These are phyloP conservation scores for Orthonevra nobilis DNA, from an alignment of 2,888 invertebrate genomes.

Conservation along the genomic window DNA sequence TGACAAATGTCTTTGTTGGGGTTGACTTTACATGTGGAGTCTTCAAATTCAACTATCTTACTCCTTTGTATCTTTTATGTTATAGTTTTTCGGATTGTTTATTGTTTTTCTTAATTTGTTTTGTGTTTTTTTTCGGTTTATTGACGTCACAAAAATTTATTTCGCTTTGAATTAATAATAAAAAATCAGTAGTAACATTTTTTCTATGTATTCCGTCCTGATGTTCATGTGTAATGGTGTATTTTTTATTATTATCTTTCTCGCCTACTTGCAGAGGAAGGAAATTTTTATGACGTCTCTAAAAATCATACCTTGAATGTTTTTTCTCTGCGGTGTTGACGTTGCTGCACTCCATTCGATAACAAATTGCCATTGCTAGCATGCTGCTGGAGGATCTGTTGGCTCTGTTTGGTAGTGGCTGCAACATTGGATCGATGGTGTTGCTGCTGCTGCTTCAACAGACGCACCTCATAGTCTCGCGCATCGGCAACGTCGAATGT, in stretches of 20 bases:
- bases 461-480: slow-evolving; percentile 78
- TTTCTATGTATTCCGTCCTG: slow-evolving; percentile 39
- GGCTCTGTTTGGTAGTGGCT: slow-evolving; percentile 70
- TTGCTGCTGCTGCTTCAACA: slow-evolving; percentile 78
- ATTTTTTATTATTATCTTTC: slow-evolving; percentile 70
- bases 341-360: slow-evolving; percentile 72
- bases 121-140: slow-evolving; percentile 74
- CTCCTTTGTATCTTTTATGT: no score
- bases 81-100: no score
- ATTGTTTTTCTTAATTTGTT: slow-evolving; percentile 48
- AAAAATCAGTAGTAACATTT: slow-evolving; percentile 72
- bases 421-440: slow-evolving; percentile 73
- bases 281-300: slow-evolving; percentile 81
- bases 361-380: slow-evolving; percentile 66
- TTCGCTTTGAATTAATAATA: slow-evolving; percentile 79
- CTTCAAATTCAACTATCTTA: no score
- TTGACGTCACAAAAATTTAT: slow-evolving; percentile 80
- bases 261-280: slow-evolving; percentile 71
- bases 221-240: slow-evolving; percentile 37
- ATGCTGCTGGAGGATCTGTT: slow-evolving; percentile 62
- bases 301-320: slow-evolving; percentile 81
- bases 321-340: slow-evolving; percentile 79
- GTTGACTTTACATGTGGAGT: no score
- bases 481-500: slow-evolving; percentile 78
- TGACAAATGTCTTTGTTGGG: no score